phyloP scores from a whole-genome alignment of 2,797 vertebrate species.

The Pseudocheirus occidentalis region DNA sequence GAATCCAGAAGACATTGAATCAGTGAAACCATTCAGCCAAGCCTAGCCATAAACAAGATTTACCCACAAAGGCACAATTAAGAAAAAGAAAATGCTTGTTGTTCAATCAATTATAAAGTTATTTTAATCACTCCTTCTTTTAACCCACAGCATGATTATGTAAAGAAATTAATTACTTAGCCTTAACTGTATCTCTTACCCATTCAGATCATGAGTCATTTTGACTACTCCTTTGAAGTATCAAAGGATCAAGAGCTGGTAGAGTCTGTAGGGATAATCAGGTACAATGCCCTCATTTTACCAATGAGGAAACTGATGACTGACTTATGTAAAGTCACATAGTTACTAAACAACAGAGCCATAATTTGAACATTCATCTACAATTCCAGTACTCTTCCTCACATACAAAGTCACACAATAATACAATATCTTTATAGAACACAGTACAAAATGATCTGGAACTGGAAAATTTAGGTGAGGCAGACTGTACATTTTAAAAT shows the following conservation, averaged over 20 bases:
- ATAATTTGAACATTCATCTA: not conserved
- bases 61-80: not conserved
- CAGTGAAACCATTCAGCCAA: not conserved
- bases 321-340: not conserved
- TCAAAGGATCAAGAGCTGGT: not conserved
- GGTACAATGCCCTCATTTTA: not conserved
- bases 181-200: not conserved
- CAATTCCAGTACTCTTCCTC: not conserved
- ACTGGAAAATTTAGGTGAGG: not conserved
- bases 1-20: not conserved
- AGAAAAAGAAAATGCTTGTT: not conserved
- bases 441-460: not conserved
- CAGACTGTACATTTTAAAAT: not conserved
- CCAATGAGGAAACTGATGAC: not conserved
- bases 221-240: not conserved
- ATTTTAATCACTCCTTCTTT: not conserved
- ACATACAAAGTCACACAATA: not conserved
- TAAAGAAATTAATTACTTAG: not conserved
- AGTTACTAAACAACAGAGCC: not conserved
- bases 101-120: not conserved
- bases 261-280: not conserved
- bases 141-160: not conserved
- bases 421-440: not conserved
- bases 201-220: not conserved
- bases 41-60: not conserved